These are phyloP conservation scores for Melitaea cinxia DNA, from an alignment of 1,140 invertebrate species.

Conservation along the genomic window DNA sequence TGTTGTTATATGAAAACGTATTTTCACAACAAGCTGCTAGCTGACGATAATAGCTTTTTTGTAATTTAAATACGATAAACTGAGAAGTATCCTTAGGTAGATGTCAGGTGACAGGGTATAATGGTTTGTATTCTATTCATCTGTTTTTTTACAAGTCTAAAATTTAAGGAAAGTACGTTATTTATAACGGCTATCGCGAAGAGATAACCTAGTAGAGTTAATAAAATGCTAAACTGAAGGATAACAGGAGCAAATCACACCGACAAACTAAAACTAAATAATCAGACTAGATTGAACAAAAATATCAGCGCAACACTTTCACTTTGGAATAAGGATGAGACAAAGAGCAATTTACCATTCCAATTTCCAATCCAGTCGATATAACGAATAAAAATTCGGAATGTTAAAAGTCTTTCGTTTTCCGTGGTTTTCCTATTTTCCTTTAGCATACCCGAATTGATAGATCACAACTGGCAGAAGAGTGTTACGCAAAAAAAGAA, in stretches of 20 bases:
- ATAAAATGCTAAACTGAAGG: too few species aligned
- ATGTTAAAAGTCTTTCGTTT: slow-evolving; percentile 23
- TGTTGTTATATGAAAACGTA: slow-evolving; percentile 54
- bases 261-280: not conserved
- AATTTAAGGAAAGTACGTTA: too few species aligned
- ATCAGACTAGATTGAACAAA: not conserved
- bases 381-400: slow-evolving; percentile 26
- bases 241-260: not conserved
- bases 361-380: slow-evolving; percentile 17
- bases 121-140: not conserved
- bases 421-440: slow-evolving; percentile 28
- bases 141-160: not conserved
- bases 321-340: not conserved
- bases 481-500: slow-evolving; percentile 32
- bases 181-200: too few species aligned
- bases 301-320: slow-evolving; percentile 1
- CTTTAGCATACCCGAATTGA: slow-evolving; percentile 40
- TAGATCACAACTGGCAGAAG: slow-evolving; percentile 37
- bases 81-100: not conserved
- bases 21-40: slow-evolving; percentile 37
- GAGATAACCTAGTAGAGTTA: too few species aligned
- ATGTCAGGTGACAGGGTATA: not conserved
- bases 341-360: slow-evolving; percentile 23
- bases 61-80: slow-evolving; percentile 40
- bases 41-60: slow-evolving; percentile 39